These are phyloP conservation scores for Butastur rufipennis DNA, from an alignment of 2,113 vertebrate genomes.

Conservation along the genomic window DNA sequence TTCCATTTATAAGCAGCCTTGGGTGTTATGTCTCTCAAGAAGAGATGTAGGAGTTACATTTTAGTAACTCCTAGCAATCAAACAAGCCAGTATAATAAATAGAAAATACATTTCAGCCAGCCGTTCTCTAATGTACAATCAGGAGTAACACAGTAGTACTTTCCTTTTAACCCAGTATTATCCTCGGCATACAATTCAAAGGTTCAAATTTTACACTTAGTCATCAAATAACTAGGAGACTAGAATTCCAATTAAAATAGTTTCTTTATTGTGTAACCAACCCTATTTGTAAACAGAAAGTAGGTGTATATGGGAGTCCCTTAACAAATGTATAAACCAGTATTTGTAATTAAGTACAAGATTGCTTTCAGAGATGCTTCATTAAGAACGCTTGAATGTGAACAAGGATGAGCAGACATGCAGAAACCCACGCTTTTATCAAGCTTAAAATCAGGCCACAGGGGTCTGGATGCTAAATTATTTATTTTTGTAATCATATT, in stretches of 20 bases:
- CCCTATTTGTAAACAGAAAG: not conserved
- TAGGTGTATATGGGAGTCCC: not conserved
- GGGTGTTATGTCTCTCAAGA: not conserved
- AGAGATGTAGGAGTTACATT: not conserved
- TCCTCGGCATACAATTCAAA: not conserved
- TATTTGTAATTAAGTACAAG: not conserved
- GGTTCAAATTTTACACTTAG: not conserved
- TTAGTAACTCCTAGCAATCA: not conserved
- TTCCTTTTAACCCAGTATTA: not conserved
- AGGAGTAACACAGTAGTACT: not conserved
- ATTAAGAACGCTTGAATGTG: not conserved
- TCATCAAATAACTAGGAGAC: not conserved
- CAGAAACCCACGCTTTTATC: not conserved
- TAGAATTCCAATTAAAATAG: not conserved
- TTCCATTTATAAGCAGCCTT: conserved; percentile 10
- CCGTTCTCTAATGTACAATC: not conserved
- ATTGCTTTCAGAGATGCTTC: not conserved
- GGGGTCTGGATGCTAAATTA: not conserved
- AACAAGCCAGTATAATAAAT: not conserved
- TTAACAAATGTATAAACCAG: not conserved
- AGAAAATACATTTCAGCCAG: not conserved
- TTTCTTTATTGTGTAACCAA: not conserved
- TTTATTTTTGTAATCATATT: not conserved
- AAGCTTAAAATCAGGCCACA: not conserved
- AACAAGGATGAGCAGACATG: not conserved